Evolutionary conservation across 1,140 invertebrate genomes (phyloP), one percentile per base, ranked within the genome.

Genomic region (Euwallacea similis): DNA sequence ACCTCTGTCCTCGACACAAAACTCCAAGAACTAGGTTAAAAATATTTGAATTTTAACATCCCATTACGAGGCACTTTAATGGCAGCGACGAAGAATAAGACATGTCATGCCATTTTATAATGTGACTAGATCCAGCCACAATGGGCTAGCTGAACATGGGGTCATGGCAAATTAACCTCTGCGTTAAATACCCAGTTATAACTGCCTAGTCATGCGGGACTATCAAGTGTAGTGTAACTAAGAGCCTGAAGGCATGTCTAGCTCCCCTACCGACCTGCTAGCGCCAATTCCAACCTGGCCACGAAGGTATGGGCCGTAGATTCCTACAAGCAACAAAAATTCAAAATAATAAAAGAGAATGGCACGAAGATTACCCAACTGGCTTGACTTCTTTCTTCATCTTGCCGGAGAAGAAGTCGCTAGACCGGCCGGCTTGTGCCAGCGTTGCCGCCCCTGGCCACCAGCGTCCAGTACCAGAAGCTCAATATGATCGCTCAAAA

Each of bases 261-360:
- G 21, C 21, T 33, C 21, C 21, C 21, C 21, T 33, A 33, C 21
- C 21, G 21, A 33, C 21, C 21, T 50, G 9, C 9, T 50, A 50
- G 46, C 13, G 13, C 9, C 46, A 50, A 13, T 13, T 50, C 46
- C 9, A 11, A 13, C 9, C 46, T 11, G 46, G 46, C 13, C 46
- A 50, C 46, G 9, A 50, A 50, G 42, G 42, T 62, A 43, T 16
- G 33, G 42, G 11, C 42, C n/a, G 16, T 53, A 50, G 15, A 64
- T 50, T 11, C 62, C 42, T 10, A 64, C 46, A 64, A 53, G 13
- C 44, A 53, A 47, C 13, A 64, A 53, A 44, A 46, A 64, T 64
- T 64, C 62, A 53, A 64, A 64, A 53, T 64, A 64, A 53, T 53
- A 64, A 64, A 64, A 64, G 44, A 64, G 62, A 64, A 64, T 64